Evolutionary conservation across 2,888 invertebrate species (phyloP).

Genomic region (Aspidiotus rigidus): DNA sequence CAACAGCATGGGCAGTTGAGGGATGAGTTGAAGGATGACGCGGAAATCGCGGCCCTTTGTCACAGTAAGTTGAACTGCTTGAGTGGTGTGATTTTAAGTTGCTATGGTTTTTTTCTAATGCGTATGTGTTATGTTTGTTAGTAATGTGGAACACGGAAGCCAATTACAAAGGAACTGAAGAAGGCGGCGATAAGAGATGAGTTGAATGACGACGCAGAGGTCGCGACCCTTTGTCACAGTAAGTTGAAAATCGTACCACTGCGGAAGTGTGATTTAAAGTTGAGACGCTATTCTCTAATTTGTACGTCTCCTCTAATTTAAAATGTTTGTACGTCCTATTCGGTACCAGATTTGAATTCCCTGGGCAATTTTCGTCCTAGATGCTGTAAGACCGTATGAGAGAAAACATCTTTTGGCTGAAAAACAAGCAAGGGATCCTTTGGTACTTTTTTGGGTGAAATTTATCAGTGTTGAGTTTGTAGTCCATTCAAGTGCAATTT

Average conservation of each 20-base stretch:
- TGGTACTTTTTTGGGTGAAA: no score
- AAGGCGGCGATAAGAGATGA: slow-evolving; percentile 51
- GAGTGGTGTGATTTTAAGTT: neutral
- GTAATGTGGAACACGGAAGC: slow-evolving; percentile 54
- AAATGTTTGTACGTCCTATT: no score
- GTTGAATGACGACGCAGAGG: slow-evolving; percentile 53
- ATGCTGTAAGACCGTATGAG: no score
- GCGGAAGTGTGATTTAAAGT: neutral
- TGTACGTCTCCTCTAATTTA: neutral
- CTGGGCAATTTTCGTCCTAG: no score
- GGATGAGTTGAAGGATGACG: slow-evolving; percentile 49
- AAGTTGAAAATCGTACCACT: slow-evolving; percentile 41
- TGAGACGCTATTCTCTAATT: neutral
- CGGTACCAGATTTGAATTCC: no score
- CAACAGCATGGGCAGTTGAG: slow-evolving; percentile 42
- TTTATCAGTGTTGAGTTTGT: no score
- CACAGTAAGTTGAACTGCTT: slow-evolving; percentile 46
- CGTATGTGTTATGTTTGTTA: neutral
- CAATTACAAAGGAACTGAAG: slow-evolving; percentile 55
- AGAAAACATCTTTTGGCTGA: no score
- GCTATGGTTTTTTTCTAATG: neutral
- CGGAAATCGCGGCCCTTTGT: slow-evolving; percentile 54
- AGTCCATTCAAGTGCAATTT: no score
- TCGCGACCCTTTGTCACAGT: slow-evolving; percentile 53
- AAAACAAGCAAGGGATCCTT: no score